A percentile compares a stretch with the other conserved stretches of the same genome.
phyloP scores from a whole-genome alignment of 2,113 vertebrate species.

The Pristiophorus japonicus region DNA sequence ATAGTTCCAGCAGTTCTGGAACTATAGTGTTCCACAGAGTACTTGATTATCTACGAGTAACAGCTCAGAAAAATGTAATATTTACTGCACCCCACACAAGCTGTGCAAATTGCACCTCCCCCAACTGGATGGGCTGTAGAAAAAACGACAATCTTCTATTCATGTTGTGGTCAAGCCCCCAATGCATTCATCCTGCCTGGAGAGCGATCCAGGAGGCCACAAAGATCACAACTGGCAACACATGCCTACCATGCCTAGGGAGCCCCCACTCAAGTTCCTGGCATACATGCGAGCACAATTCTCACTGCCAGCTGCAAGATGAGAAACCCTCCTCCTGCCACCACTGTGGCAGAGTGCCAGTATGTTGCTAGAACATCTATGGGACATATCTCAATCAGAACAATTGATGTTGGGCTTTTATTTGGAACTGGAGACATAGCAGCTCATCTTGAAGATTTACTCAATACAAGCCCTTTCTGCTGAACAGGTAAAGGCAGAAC shows the following conservation, averaged over 20 bases:
- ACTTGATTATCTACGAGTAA: background rate
- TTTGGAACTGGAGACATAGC: background rate
- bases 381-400: background rate
- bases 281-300: background rate
- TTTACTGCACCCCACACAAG: background rate
- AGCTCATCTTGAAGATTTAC: background rate
- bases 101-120: background rate
- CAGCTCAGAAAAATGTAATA: background rate
- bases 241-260: background rate
- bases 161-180: background rate
- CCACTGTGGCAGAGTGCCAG: background rate
- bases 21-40: background rate
- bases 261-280: background rate
- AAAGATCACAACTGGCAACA: background rate
- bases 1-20: slow-evolving; percentile 11
- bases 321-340: background rate
- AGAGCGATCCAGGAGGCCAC: background rate
- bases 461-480: background rate
- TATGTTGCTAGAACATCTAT: background rate
- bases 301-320: background rate
- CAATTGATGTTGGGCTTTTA: background rate
- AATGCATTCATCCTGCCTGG: background rate
- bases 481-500: background rate
- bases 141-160: background rate
- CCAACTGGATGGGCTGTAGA: background rate